Base-by-base conservation (phyloP, 2,113 vertebrate species). In the Menura novaehollandiae region DNA sequence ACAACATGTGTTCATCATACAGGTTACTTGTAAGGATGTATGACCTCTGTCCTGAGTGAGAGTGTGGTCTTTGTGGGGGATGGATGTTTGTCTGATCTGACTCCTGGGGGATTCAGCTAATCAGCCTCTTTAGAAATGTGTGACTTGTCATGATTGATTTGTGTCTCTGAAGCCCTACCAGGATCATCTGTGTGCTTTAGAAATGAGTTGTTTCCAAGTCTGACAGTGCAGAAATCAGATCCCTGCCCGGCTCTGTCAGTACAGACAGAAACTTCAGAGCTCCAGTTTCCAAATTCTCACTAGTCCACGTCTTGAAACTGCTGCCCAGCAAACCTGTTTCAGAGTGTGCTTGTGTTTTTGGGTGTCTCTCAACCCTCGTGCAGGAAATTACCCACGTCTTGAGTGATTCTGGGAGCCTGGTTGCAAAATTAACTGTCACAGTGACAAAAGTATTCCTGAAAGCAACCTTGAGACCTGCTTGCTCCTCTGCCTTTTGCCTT, bases 321-420 rank as follows among this genome's bases (percentile, higher is more conserved):
- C 69, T 60, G 58, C 55, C 52, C 27, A 74, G 17, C 39, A 82
- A 81, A 75, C 27, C 9, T 1, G 0, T 59, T 63, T 52, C 9
- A 39, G n/a, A 59, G 52, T 12, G 26, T 53, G 8, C 6, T 52
- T 43, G 53, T 69, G 41, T 51, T 49, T 51, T 64, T 4, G 1
- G 41, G 20, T 55, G 49, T 47, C 49, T 72, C 49, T 79, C 3
- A 4, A 6, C 30, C n/a, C 32, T 6, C 0, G 0, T 33, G 17
- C 7, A 5, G 66, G 52, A 86, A 47, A 41, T 73, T 43, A 28
- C n/a, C 37, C 16, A 26, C 15, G 72, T 76, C 18, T 28, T 26
- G 35, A 58, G 46, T 58, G 64, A 9, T 55, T 68, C n/a, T 66
- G 63, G 62, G 62, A 49, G 11, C 23, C 74, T 88, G 55, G 30